Evolutionary conservation across 2,113 vertebrate species (phyloP).

Genomic region (Neodon shergylaensis): DNA sequence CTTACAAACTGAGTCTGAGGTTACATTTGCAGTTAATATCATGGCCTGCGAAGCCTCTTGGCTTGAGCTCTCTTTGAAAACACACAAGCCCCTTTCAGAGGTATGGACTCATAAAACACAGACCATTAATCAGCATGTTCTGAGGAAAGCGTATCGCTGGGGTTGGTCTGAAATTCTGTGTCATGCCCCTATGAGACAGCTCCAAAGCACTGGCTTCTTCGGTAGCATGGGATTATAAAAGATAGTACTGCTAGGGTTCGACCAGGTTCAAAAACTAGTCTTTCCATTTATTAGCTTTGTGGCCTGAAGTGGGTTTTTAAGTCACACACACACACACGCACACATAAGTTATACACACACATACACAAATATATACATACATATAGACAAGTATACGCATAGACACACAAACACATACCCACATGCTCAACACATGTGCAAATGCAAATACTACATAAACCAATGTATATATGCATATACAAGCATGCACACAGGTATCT

Average conservation of each 20-base stretch:
- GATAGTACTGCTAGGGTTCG: not conserved
- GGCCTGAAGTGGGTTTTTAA: not conserved
- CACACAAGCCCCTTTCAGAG: not conserved
- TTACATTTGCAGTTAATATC: constrained; percentile 50
- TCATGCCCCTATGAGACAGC: too few species aligned
- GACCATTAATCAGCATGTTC: not conserved
- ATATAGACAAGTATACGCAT: not conserved
- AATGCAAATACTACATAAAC: not conserved
- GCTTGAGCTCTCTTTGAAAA: not conserved
- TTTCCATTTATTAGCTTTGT: not conserved
- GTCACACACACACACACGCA: not conserved
- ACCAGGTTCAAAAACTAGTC: not conserved
- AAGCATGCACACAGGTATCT: not conserved
- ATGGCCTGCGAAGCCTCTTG: not conserved
- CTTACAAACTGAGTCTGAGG: not conserved
- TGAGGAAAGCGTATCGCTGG: not conserved
- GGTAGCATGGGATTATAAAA: not conserved
- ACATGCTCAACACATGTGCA: not conserved
- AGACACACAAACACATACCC: not conserved
- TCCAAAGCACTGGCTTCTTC: not conserved
- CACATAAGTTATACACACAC: not conserved
- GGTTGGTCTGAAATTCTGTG: not conserved
- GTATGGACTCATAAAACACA: not conserved
- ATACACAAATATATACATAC: not conserved
- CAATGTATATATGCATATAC: not conserved